Evolutionary conservation across 2,888 invertebrate species (phyloP), one percentile per base, ranked within the genome.

Genomic region (Leucoma salicis): DNA sequence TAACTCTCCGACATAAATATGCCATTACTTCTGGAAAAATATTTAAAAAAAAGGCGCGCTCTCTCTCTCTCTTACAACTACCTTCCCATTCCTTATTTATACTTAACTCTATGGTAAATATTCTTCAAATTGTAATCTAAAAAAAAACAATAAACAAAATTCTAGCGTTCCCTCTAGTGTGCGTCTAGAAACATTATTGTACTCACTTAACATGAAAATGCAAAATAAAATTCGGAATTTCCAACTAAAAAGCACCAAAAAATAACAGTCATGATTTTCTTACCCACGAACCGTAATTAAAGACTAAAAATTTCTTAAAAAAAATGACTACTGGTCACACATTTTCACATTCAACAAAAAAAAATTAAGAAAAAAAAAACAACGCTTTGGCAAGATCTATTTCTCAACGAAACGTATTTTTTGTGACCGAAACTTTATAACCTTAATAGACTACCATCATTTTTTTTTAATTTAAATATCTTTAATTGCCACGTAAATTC

Each of bases 401-500:
- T 55, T 53, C 41, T 39, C 52, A 60, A 56, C 54, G 51, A 63
- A 62, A 56, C 14, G 11, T 24, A 24, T 35, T 35, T 39, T 31
- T 43, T 71, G 69, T 66, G 72, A 73, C 67, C 57, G 57, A 59
- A 57, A 48, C 35, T 70, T 67, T 68, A 59, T 43, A 49, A 48
- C 5, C 14, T 29, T 29, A 10, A 11, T 27, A 27, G n/a, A 10
- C 27, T 27, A 27, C 18, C 18, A 18, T 18, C 57, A 49, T 3
- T 53, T 54, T 57, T 31, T 27, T 31, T n/a, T 31, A 31, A 10
- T 31, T 15, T 11, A 29, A 25, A 42, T 57, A 50, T 15, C 53
- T 57, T 63, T 63, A 69, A 73, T 78, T 78, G 85, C 78, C 85
- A 78, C 76, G 65, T 88, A 88, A 88, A 88, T 88, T 88, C 88